Evolutionary conservation across 2,888 invertebrate species (phyloP).

Genomic region (Ditylenchus weischeri): DNA sequence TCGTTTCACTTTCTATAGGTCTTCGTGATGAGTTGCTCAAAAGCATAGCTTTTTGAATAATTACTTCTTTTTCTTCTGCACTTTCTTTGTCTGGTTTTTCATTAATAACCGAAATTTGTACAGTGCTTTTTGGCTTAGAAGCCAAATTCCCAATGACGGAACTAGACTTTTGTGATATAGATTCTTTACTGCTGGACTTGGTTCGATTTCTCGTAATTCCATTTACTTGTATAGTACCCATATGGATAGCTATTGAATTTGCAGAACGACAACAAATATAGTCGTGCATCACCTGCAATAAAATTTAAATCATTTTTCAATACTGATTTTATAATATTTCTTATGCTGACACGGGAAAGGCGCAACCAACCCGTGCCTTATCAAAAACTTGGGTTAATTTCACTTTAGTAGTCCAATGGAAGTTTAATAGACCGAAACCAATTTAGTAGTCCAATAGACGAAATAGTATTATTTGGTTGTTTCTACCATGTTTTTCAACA

Average conservation of each 20-base stretch:
- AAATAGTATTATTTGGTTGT: no score
- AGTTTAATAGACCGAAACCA: no score
- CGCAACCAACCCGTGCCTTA: no score
- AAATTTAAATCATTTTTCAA: no score
- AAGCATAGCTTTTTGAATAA: no score
- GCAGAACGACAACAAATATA: slow-evolving; percentile 37
- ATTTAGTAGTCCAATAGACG: no score
- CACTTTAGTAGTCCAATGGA: no score
- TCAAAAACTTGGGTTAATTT: no score
- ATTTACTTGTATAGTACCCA: not conserved
- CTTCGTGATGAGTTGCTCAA: not conserved
- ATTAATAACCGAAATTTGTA: not conserved
- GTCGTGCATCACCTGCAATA: slow-evolving; percentile 23
- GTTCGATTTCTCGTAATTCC: not conserved
- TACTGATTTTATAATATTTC: no score
- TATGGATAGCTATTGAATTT: not conserved
- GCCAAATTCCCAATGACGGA: not conserved
- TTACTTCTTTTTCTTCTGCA: not conserved
- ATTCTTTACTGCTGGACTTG: not conserved
- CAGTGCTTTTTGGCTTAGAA: not conserved
- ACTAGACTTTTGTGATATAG: not conserved
- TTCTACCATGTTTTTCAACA: no score
- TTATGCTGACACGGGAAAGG: no score
- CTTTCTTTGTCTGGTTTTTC: not conserved
- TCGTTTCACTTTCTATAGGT: no score